phyloP scores from a whole-genome alignment of 2,797 vertebrate genomes.

The Gymnocypris eckloni region DNA sequence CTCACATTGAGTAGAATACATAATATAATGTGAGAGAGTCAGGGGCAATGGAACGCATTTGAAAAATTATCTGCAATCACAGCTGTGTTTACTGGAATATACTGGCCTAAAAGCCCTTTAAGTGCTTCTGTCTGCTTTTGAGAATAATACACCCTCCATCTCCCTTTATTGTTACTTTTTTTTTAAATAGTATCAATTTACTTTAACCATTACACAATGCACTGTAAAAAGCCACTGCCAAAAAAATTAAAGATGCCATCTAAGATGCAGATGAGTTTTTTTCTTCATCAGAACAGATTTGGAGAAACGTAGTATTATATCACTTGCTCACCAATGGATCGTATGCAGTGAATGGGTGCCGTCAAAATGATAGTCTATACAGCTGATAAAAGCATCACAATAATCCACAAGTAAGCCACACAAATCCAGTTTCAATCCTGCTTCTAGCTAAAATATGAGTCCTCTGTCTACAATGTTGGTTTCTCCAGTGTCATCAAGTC shows the following conservation, averaged over 20 bases:
- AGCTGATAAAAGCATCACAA: neutral
- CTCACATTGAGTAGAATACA: neutral
- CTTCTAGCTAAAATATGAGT: too few relatives aligned
- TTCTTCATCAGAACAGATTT: neutral
- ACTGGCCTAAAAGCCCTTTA: constrained; percentile 14
- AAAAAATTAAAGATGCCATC: neutral
- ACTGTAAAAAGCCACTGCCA: neutral
- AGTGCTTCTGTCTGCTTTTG: constrained; percentile 13
- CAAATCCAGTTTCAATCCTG: too few relatives aligned
- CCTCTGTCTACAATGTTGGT: neutral
- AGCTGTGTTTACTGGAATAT: constrained; percentile 38
- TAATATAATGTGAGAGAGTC: neutral
- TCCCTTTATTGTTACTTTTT: neutral
- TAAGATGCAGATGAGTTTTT: neutral
- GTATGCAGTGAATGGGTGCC: neutral
- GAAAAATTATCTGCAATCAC: constrained; percentile 33
- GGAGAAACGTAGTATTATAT: neutral
- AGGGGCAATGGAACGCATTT: neutral
- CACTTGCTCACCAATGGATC: neutral
- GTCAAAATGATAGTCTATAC: neutral
- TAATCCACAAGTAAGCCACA: neutral
- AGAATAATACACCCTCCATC: constrained; percentile 9
- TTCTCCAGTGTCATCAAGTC: neutral
- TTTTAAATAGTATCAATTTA: constrained; percentile 1
- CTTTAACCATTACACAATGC: neutral